Evolutionary conservation across 1,140 invertebrate genomes (phyloP).

Genomic region (Littorina saxatilis): DNA sequence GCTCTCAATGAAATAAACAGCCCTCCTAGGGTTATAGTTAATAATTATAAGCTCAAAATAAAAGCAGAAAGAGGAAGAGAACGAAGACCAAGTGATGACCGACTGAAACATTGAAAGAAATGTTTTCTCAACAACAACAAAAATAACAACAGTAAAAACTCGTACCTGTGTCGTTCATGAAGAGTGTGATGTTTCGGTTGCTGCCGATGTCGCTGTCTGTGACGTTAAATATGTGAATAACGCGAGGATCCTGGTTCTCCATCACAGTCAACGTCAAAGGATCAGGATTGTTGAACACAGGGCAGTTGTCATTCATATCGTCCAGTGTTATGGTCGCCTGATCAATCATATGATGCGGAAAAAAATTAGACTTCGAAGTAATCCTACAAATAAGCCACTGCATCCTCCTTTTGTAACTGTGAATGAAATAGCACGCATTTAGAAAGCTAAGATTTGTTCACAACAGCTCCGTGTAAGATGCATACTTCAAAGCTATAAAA

Average conservation of each 20-base stretch:
- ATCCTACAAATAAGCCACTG: not conserved
- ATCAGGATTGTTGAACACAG: constrained; percentile 84
- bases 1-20: too few relatives aligned
- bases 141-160: constrained; percentile 27
- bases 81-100: too few relatives aligned
- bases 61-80: too few relatives aligned
- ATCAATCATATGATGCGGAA: not conserved
- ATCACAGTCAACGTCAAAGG: constrained; percentile 90
- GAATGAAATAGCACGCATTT: not conserved
- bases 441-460: too few relatives aligned
- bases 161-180: constrained; percentile 52
- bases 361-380: not conserved
- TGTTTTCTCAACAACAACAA: too few relatives aligned
- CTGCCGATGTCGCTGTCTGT: constrained; percentile 44
- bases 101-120: too few relatives aligned
- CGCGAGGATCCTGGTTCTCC: constrained; percentile 80
- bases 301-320: constrained; percentile 78
- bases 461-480: too few relatives aligned
- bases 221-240: constrained; percentile 47
- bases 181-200: constrained; percentile 46
- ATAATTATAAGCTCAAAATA: too few relatives aligned
- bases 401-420: not conserved
- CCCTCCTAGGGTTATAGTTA: too few relatives aligned
- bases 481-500: too few relatives aligned
- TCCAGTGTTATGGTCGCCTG: constrained; percentile 41